Base-by-base conservation (phyloP, 37 sponge, comb jelly and placozoan species). In the Halichondria panicea region DNA sequence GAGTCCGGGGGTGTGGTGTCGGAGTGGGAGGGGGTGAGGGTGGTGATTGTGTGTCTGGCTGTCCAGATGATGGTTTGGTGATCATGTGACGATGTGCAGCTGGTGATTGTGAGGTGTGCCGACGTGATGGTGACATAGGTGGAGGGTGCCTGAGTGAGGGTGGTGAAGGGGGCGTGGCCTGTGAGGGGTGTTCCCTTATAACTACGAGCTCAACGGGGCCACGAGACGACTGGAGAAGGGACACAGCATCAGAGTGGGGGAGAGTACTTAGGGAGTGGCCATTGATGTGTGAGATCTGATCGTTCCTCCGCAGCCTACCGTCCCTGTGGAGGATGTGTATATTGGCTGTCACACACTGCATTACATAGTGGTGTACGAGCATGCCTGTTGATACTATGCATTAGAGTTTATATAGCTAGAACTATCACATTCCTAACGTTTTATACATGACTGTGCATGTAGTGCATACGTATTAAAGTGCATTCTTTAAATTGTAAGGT, bases 231-330 rank as follows among this genome's bases (percentile, higher is more conserved):
- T 83, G 80, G 25, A 92, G 81, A 19, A 87, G 55, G 27, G 59
- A 56, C 55, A 92, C 74, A 25, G 85, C 92, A 2, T 74, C 78
- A 34, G 32, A 34, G 35, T 87, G 91, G n/a, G 81, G 36, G 50
- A 83, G 73, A 0, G 76, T 72, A 12, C 52, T 65, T 43, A 94
- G 38, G 4, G 71, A 48, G 28, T 42, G 55, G 31, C 91, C 94
- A 74, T 94, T 94, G 45, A 94, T 94, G 45, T 54, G 52, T 4
- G 78, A 22, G 18, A 94, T 86, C 59, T 90, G 81, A 53, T 94
- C 94, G 71, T 76, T 87, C 6, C 36, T 22, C 33, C 33, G 44
- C 76, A 94, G 60, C 27, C 72, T 34, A 42, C 94, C 94, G 75
- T 90, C 88, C 69, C 84, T 92, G 73, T 6, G 27, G 22, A n/a